Conservation (phyloP, 2,888 invertebrate genomes). For the Acrocyrtus sp. region DNA sequence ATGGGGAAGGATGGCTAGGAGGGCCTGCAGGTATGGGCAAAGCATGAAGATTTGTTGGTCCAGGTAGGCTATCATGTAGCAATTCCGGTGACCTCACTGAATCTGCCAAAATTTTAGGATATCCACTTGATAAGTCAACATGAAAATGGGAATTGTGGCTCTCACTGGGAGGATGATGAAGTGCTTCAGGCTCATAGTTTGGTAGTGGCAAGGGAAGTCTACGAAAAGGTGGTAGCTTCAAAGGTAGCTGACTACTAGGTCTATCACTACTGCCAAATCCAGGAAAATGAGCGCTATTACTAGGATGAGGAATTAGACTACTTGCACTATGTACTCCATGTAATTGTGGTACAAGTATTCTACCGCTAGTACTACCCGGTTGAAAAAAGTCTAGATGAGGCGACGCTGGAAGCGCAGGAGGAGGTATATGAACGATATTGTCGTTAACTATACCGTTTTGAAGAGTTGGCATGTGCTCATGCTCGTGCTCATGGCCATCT, state of each 20-base stretch:
- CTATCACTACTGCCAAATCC: slow-evolving; percentile 11
- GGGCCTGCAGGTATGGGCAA: not conserved
- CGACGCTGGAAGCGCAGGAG: slow-evolving; percentile 5
- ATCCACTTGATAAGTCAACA: slow-evolving; percentile 11
- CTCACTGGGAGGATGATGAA: slow-evolving; percentile 14
- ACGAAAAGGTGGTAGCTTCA: slow-evolving; percentile 5
- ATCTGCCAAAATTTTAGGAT: slow-evolving; percentile 24
- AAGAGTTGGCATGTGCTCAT: not conserved
- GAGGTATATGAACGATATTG: not conserved
- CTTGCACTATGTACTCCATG: slow-evolving; percentile 9
- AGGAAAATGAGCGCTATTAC: no score
- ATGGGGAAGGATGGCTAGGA: slow-evolving; percentile 14
- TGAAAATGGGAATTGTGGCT: not conserved
- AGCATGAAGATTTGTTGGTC: slow-evolving; percentile 7
- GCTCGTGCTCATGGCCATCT: not conserved
- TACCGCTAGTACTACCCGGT: not conserved
- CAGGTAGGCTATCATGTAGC: not conserved
- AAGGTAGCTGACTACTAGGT: not conserved
- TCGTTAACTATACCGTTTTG: not conserved
- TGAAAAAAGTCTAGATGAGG: slow-evolving; percentile 5
- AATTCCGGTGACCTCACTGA: not conserved
- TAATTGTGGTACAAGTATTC: not conserved
- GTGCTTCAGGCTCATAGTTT: slow-evolving; percentile 2
- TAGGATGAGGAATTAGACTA: slow-evolving; percentile 8
- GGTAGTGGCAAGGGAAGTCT: slow-evolving; percentile 21